A percentile compares a stretch with the other conserved stretches of the same genome.
These are phyloP conservation scores for Chaunax sp. DNA, from an alignment of 2,797 vertebrate species.

Conservation along the genomic window DNA sequence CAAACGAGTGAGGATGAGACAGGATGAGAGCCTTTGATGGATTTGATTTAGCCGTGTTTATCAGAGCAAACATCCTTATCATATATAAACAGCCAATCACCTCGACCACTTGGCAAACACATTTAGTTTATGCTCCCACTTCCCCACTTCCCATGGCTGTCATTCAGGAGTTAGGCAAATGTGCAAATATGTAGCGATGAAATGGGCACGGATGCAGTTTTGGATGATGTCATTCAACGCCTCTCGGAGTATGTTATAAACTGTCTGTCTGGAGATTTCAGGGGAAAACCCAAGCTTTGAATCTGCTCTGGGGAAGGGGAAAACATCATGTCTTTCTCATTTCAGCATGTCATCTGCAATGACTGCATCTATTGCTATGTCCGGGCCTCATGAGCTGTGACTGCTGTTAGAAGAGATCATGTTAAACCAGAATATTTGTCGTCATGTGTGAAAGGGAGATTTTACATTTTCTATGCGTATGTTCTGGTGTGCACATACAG, in stretches of 20 bases:
- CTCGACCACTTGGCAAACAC: constrained; percentile 26
- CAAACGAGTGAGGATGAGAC: neutral
- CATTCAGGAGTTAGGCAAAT: constrained; percentile 65
- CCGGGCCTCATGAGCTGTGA: constrained; percentile 47
- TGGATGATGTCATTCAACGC: constrained; percentile 73
- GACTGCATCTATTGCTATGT: constrained; percentile 47
- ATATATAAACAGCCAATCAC: constrained; percentile 19
- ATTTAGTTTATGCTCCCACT: constrained; percentile 31
- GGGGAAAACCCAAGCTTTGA: constrained; percentile 67
- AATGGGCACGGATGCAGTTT: constrained; percentile 53
- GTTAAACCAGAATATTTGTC: neutral
- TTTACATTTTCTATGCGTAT: constrained; percentile 14
- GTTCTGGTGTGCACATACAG: neutral
- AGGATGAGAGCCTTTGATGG: constrained; percentile 10
- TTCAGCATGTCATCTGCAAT: constrained; percentile 42
- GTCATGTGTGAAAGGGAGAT: constrained; percentile 15
- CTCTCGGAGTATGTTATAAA: constrained; percentile 53
- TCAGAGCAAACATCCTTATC: constrained; percentile 39
- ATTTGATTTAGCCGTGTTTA: constrained; percentile 34
- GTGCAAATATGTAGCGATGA: constrained; percentile 64
- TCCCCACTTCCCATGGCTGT: constrained; percentile 53
- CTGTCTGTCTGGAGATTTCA: constrained; percentile 38
- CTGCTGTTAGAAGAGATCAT: neutral
- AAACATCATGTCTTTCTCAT: constrained; percentile 45
- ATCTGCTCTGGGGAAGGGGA: constrained; percentile 28